Evolutionary conservation across 2,888 invertebrate genomes (phyloP), one percentile per base, ranked within the genome.

Genomic region (Heliconius erato): DNA sequence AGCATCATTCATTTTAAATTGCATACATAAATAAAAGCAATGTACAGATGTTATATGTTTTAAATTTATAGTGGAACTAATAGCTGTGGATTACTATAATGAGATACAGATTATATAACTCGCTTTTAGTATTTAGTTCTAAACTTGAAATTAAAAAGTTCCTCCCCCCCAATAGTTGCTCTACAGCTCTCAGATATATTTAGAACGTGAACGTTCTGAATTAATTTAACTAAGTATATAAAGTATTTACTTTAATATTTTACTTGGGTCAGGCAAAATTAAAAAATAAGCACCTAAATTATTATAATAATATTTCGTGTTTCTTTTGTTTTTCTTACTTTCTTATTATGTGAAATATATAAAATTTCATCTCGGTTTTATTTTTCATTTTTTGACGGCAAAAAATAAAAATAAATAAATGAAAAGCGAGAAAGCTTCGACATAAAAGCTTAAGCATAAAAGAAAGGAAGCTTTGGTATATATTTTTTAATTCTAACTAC

Each of bases 121-220:
- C 23, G 59, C 32, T 32, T 16, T 11, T 23, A 59, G 23, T 59
- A 14, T 23, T 59, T 59, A 74, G 59, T 54, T 74, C 28, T 23
- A 74, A 74, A 28, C 74, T 72, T 74, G 4, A 54, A 74, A 74
- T 54, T 74, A 54, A 74, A 74, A 74, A 54, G 74, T 74, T 74
- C 32, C 32, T 32, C 23, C 4, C 23, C 59, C 32, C 19, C 11
- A 59, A 35, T 59, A 74, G 12, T 59, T 32, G 28, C 28, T 74
- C 5, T 74, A 32, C 12, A 59, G 32, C 59, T 74, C 54, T 74
- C 16, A 59, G 32, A 54, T 59, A 74, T 74, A 59, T 35, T 59
- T 32, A 32, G 74, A 59, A 74, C 9, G 23, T 14, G 28, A 32
- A 54, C 2, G 26, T 59, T 32, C 32, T 19, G 35, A 59, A 35